Base-by-base conservation (phyloP, 2,888 invertebrate species). In the Agrotis segetum region DNA sequence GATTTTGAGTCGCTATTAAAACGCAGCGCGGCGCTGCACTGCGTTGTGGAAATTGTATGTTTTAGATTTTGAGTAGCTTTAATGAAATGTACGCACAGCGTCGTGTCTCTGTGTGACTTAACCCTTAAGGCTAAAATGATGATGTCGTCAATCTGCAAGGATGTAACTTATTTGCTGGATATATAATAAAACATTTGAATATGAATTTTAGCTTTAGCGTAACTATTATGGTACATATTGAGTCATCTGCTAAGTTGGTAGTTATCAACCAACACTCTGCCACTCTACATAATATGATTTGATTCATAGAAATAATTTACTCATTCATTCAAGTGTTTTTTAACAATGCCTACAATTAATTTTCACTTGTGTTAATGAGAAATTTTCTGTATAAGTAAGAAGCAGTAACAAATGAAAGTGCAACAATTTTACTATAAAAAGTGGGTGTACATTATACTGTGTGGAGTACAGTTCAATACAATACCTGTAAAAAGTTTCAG, bases 371-470 rank as follows among this genome's bases (percentile, higher is more conserved):
- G 46, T 58, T 62, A 65, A 62, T 74, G 53, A 29, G 17, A 64
- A 66, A 44, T 59, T 67, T 59, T 61, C 60, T 71, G 52, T 60
- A 58, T 40, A 46, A 60, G 49, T 64, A 46, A 71, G 58, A 71
- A 67, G 40, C 68, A 55, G 52, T 74, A 71, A 68, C 72, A 71
- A 80, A 84, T 81, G 85, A 87, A 86, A 85, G 86, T 82, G 82
- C 70, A 84, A 74, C 68, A 73, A 81, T 65, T 72, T 74, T 68
- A n/a, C 61, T 29, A 55, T 62, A 79, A 79, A 75, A 82, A 74
- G 59, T 75, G 14, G 66, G 53, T 80, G 64, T 66, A 59, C 13
- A 74, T 56, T 65, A 74, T 50, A 70, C 65, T 40, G 55, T 21
- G 59, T 46, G 11, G 19, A 61, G 77, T 82, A 82, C 82, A 74